Evolutionary conservation across 2,888 invertebrate species (phyloP).

Genomic region (Ochropleura leucogaster): DNA sequence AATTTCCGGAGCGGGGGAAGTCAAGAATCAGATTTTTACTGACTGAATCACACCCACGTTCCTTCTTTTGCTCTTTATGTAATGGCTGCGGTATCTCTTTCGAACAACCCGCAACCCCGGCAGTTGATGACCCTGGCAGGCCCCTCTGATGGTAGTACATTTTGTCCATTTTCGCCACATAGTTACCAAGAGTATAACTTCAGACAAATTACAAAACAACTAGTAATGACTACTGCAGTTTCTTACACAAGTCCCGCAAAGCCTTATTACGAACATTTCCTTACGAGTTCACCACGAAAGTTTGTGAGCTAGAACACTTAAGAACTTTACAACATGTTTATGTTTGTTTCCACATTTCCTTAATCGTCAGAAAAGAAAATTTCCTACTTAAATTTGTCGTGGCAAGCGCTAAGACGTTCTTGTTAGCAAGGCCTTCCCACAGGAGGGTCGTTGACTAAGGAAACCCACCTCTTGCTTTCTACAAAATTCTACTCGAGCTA

Average conservation of each 20-base stretch:
- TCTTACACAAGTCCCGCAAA: slow-evolving; percentile 12
- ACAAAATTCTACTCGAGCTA: slow-evolving; percentile 51
- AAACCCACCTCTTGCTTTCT: slow-evolving; percentile 59
- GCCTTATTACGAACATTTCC: slow-evolving; percentile 31
- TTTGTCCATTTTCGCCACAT: not conserved
- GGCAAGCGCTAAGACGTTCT: slow-evolving; percentile 67
- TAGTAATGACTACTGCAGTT: slow-evolving; percentile 23
- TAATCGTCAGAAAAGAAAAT: slow-evolving; percentile 61
- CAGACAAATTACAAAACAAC: slow-evolving; percentile 21
- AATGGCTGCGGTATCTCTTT: too few species aligned
- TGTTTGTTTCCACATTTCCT: slow-evolving; percentile 57
- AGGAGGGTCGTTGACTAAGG: slow-evolving; percentile 62
- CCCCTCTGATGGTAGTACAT: not conserved
- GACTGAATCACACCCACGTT: too few species aligned
- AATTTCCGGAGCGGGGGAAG: too few species aligned
- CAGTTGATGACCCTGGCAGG: too few species aligned
- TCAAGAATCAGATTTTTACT: too few species aligned
- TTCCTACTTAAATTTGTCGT: slow-evolving; percentile 64
- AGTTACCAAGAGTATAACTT: not conserved
- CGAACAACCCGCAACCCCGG: too few species aligned
- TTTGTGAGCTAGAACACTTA: slow-evolving; percentile 47
- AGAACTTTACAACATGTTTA: slow-evolving; percentile 54
- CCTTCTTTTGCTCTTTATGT: too few species aligned
- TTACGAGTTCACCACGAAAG: slow-evolving; percentile 30
- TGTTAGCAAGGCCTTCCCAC: slow-evolving; percentile 62